Percentiles rank a stretch among this genome's conserved stretches.
Evolutionary conservation across 2,888 invertebrate genomes (phyloP).

Genomic region (Dynastes tityus): DNA sequence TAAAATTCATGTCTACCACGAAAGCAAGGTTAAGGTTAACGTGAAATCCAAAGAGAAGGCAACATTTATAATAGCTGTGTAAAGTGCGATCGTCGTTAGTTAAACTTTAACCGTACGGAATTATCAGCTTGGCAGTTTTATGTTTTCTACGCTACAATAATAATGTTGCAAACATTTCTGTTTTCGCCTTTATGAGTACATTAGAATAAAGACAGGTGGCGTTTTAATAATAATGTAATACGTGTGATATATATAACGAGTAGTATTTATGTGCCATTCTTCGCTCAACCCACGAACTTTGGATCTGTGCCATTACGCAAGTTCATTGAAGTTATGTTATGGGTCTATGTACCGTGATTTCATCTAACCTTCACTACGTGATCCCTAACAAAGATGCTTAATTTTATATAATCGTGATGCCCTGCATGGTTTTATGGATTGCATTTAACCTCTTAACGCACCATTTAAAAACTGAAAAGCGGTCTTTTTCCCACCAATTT

Average conservation of each 20-base stretch:
- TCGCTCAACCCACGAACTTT: slow-evolving; percentile 5
- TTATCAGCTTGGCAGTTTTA: no score
- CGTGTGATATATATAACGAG: slow-evolving; percentile 1
- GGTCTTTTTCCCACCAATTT: no score
- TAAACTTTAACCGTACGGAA: no score
- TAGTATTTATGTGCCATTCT: slow-evolving; percentile 19
- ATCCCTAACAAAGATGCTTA: no score
- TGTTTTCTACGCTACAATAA: no score
- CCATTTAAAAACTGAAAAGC: no score
- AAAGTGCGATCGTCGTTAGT: no score
- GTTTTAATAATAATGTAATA: not conserved
- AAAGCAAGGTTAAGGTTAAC: not conserved
- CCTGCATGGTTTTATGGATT: no score
- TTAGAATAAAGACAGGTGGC: not conserved
- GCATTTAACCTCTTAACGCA: no score
- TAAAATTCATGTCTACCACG: not conserved
- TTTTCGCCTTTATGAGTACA: not conserved
- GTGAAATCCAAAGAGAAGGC: not conserved
- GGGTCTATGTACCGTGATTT: not conserved
- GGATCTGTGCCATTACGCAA: slow-evolving; percentile 17
- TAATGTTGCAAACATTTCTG: no score
- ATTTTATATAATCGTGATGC: no score
- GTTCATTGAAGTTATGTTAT: slow-evolving; percentile 20
- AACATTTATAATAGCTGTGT: no score
- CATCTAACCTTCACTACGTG: not conserved